Base-by-base conservation (phyloP, 2,888 invertebrate genomes). In the Meteorus colon region DNA sequence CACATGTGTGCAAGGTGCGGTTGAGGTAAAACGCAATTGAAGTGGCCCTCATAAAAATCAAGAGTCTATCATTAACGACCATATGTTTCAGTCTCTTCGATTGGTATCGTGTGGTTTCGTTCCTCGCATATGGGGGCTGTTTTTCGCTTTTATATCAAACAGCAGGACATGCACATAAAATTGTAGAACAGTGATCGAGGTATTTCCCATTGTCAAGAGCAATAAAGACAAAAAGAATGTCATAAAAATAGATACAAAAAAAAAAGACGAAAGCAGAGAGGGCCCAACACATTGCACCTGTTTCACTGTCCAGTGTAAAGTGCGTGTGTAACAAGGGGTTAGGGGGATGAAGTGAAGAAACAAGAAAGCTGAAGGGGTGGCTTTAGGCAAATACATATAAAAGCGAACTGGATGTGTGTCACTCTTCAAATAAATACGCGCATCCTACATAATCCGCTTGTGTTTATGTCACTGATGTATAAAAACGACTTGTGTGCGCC, bases 51-150 rank as follows among this genome's bases (percentile, higher is more conserved):
- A 82, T 85, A 83, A 85, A 88, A 89, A 89, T 88, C 88, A 88
- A 88, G 88, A 87, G 88, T 84, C 87, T 86, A 84, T 88, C 85
- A 88, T 89, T 88, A 55, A 88, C 81, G 85, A 84, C 85, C 89
- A 89, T 89, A 89, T 89, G 89, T 86, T 86, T 84, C 66, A 82
- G 83, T 84, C 84, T 82, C 34, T 65, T 63, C 86, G 87, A 88
- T 88, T 83, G 74, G 84, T 87, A 87, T 88, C 88, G 85, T 84
- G 82, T 79, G 78, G 67, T 37, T 66, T 48, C 29, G 66, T 45
- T 45, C 59, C 71, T 60, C 71, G 48, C 16, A 34, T 34, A 34
- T 34, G 24, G 41, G 41, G 41, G 12, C 8, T 2, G 12, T 41
- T 41, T 12, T 8, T 41, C 8, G 41, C 12, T 41, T 41, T 41